A percentile compares a stretch with the other conserved stretches of the same genome.
These are phyloP conservation scores for Platygyra sinensis DNA, from an alignment of 64 coral and sea anemone species.

Conservation along the genomic window DNA sequence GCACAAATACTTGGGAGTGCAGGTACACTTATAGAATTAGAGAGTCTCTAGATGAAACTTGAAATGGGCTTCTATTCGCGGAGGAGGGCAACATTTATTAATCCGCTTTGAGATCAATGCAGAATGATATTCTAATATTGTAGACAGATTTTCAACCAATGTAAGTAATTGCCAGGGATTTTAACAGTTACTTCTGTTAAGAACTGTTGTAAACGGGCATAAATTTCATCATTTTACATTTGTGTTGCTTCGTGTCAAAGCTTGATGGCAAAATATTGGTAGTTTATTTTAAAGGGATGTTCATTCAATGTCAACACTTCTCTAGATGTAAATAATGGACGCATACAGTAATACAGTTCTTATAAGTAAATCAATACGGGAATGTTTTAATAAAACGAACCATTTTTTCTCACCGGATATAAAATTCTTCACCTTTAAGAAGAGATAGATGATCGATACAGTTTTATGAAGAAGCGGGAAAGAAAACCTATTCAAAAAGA, in stretches of 20 bases:
- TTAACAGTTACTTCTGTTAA: not conserved
- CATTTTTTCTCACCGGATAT: not conserved
- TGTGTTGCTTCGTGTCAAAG: too few relatives aligned
- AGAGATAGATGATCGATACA: too few relatives aligned
- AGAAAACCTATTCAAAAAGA: too few relatives aligned
- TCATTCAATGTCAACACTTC: not conserved
- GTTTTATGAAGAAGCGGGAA: too few relatives aligned
- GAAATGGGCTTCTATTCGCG: not conserved
- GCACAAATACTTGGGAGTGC: too few relatives aligned
- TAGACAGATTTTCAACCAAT: not conserved
- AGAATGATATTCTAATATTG: not conserved
- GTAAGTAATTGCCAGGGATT: not conserved
- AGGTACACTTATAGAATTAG: too few relatives aligned
- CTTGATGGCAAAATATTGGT: not conserved
- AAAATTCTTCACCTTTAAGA: not conserved
- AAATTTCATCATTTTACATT: too few relatives aligned
- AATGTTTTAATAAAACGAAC: constrained; percentile 7
- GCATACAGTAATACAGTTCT: not conserved
- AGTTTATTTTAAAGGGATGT: not conserved
- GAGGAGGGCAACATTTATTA: not conserved
- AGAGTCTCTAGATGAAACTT: too few relatives aligned
- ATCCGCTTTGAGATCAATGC: not conserved
- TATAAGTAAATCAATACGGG: not conserved
- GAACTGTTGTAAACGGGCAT: too few relatives aligned
- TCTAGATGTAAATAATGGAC: not conserved